A percentile compares a stretch with the other conserved stretches of the same genome.
Conservation (phyloP, 2,888 invertebrate species). For the Apomyelois bistriatella region DNA sequence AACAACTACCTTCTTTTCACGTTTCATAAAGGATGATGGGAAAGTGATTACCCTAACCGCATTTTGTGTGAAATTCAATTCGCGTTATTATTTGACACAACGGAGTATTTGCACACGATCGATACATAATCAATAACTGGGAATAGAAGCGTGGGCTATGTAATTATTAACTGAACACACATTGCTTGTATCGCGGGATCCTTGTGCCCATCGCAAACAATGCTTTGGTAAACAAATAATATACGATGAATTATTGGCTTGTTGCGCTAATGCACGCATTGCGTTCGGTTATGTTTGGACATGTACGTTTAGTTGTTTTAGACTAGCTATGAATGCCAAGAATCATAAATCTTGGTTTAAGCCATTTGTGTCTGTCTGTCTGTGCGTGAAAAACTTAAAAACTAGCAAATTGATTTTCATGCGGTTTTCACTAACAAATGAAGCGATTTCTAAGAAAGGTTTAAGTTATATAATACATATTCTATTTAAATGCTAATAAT, state of each 20-base stretch:
- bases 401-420: too few relatives aligned
- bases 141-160: slow-evolving; percentile 56
- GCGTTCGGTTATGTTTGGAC: slow-evolving; percentile 18
- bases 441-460: too few relatives aligned
- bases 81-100: slow-evolving; percentile 18
- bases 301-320: slow-evolving; percentile 26
- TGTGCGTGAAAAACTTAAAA: too few relatives aligned
- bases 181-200: slow-evolving; percentile 63
- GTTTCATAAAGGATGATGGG: too few relatives aligned
- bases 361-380: too few relatives aligned
- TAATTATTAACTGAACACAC: slow-evolving; percentile 73
- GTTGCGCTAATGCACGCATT: slow-evolving; percentile 31
- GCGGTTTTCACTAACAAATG: too few relatives aligned
- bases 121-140: slow-evolving; percentile 52
- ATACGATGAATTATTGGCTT: slow-evolving; percentile 58
- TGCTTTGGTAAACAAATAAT: slow-evolving; percentile 67
- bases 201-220: slow-evolving; percentile 73
- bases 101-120: slow-evolving; percentile 42
- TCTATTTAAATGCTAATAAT: too few relatives aligned
- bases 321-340: background rate
- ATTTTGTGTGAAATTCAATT: background rate
- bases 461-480: too few relatives aligned
- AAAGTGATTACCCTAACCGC: too few relatives aligned
- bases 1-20: too few relatives aligned
- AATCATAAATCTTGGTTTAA: too few relatives aligned